These are phyloP conservation scores for Sylvilagus floridanus DNA, from an alignment of 2,797 vertebrate genomes.

Conservation along the genomic window DNA sequence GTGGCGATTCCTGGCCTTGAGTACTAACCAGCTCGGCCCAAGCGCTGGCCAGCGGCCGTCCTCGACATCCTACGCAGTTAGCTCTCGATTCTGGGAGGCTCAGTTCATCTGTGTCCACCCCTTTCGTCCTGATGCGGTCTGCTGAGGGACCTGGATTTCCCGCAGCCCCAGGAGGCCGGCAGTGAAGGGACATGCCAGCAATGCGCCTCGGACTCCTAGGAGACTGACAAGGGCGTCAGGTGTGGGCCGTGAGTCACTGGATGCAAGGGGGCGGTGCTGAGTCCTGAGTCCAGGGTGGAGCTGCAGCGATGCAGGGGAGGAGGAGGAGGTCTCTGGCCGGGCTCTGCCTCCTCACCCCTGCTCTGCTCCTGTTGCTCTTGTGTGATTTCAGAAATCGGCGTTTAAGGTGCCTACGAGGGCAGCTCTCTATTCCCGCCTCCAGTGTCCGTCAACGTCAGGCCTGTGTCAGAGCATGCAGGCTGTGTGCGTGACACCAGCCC, in stretches of 20 bases:
- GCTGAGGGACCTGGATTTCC: constrained; percentile 25
- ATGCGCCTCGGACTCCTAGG: background rate
- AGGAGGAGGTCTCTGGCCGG: no score
- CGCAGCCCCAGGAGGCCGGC: background rate
- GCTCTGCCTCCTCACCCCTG: no score
- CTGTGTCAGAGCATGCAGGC: background rate
- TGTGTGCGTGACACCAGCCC: rapidly evolving
- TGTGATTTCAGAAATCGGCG: background rate
- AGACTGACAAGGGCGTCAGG: background rate
- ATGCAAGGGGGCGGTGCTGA: no score
- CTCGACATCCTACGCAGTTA: background rate
- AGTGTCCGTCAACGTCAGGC: background rate
- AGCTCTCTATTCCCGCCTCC: background rate
- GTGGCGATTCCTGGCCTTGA: constrained; percentile 18
- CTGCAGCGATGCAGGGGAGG: no score
- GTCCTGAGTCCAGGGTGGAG: no score
- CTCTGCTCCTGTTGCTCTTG: no score
- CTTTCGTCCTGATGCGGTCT: rapidly evolving
- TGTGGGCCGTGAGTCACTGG: background rate
- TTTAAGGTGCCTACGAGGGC: background rate
- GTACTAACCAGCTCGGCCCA: background rate
- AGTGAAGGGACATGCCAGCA: background rate
- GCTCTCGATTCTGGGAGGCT: background rate
- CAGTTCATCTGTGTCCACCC: constrained; percentile 16
- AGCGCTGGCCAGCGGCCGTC: background rate